Conservation (phyloP, 2,113 vertebrate genomes). For the Pygoscelis adeliae region DNA sequence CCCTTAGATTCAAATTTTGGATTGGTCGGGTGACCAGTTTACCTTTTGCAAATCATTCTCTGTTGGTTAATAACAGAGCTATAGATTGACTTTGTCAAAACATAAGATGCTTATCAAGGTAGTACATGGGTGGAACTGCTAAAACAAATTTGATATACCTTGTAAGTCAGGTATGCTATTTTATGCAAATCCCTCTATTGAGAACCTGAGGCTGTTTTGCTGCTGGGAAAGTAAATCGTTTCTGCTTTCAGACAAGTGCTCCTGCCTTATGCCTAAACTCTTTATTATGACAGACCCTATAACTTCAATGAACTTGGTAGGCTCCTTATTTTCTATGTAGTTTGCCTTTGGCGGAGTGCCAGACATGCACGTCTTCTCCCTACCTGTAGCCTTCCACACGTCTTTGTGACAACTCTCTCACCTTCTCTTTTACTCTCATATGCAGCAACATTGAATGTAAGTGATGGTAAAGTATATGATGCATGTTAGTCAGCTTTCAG, state of each 20-base stretch:
- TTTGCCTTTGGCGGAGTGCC: not conserved
- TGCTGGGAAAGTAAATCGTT: not conserved
- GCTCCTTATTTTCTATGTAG: not conserved
- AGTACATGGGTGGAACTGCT: not conserved
- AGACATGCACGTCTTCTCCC: not conserved
- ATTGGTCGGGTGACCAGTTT: not conserved
- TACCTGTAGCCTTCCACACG: not conserved
- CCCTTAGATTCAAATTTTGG: not conserved
- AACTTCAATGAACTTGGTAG: not conserved
- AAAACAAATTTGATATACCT: not conserved
- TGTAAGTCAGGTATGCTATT: not conserved
- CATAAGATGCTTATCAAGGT: not conserved
- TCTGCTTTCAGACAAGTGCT: not conserved
- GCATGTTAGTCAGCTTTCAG: accelerated
- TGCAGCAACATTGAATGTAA: not conserved
- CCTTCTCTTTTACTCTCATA: not conserved
- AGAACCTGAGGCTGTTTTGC: not conserved
- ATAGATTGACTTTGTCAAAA: not conserved
- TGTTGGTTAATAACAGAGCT: not conserved
- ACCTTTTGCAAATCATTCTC: not conserved
- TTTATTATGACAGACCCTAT: not conserved
- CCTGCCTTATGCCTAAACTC: not conserved
- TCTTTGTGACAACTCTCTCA: not conserved
- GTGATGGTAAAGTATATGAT: not conserved
- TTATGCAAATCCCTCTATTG: not conserved